Evolutionary conservation across 2,797 vertebrate species (phyloP), one percentile per base, ranked within the genome.

Genomic region (Epinephelus malabaricus): DNA sequence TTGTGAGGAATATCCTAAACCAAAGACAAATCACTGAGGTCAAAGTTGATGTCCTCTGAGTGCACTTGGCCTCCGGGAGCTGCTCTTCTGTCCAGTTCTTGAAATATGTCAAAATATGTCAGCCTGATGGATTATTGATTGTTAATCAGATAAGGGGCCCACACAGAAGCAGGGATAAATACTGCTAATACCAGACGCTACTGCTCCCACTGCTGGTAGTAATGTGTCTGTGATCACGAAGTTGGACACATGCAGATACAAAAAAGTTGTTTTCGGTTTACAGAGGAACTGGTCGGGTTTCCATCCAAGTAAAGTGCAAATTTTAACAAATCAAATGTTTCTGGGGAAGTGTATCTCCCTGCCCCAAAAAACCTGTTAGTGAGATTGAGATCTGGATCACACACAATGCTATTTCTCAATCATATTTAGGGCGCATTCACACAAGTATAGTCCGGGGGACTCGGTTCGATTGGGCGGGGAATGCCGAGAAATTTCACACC

Each of bases 11-110:
- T 65, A 58, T 62, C 47, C 19, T 8, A 3, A 62, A 21, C 23
- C 56, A 54, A 53, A 67, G 64, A 70, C 21, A 14, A 63, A 82
- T 73, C 43, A 38, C 76, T 9, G 7, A 75, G 71, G 85, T 87
- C 82, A 68, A 46, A 51, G 67, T 68, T 19, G 27, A 63, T 46
- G 73, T 79, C 63, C 67, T 73, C 25, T 23, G 25, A 59, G 59
- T 43, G 61, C 8, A 64, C 25, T 8, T 65, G 56, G 66, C 71
- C 73, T 56, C 5, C 5, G 4, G 69, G 51, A 78, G 56, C 38
- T 68, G 64, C 23, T 21, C 14, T 38, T 49, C 56, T 61, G 60
- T 73, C 51, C 15, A 19, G 6, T 34, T 64, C 74, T 61, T 59
- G 51, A 71, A 67, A 85, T 21, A 27, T 58, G 64, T 66, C 45